These are phyloP conservation scores for Megaceryle alcyon DNA, from an alignment of 2,797 vertebrate species.

Conservation along the genomic window DNA sequence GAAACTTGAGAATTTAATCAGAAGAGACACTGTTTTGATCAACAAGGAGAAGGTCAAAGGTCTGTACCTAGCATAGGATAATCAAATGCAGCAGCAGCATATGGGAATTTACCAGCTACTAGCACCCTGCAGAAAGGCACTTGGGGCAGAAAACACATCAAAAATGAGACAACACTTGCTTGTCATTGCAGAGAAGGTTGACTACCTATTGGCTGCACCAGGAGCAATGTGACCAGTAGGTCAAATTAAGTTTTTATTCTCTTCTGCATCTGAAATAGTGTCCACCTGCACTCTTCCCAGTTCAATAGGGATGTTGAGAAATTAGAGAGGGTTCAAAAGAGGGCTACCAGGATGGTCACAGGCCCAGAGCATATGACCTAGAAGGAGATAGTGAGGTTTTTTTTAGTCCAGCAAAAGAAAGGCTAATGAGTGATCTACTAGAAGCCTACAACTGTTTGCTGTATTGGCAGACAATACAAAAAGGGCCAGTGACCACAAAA, in stretches of 20 bases:
- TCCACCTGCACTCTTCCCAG: background rate
- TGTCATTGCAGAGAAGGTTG: background rate
- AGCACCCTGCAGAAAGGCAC: background rate
- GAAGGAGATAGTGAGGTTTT: background rate
- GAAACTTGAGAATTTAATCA: background rate
- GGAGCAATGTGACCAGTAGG: background rate
- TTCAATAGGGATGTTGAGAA: background rate
- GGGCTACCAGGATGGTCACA: background rate
- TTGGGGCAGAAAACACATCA: background rate
- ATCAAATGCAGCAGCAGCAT: background rate
- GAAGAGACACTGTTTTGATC: background rate
- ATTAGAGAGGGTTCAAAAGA: background rate
- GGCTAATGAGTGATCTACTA: background rate
- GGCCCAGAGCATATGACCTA: background rate
- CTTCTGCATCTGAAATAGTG: background rate
- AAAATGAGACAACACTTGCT: background rate
- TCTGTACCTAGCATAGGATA: background rate
- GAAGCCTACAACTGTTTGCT: background rate
- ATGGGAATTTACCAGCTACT: accelerated
- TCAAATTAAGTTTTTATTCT: background rate
- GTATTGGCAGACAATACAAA: background rate
- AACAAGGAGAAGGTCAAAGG: background rate
- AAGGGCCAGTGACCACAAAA: background rate
- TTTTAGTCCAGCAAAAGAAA: background rate
- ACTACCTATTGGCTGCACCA: background rate